These are phyloP conservation scores for Poecile montanus DNA, from an alignment of 2,797 vertebrate genomes.

Conservation along the genomic window DNA sequence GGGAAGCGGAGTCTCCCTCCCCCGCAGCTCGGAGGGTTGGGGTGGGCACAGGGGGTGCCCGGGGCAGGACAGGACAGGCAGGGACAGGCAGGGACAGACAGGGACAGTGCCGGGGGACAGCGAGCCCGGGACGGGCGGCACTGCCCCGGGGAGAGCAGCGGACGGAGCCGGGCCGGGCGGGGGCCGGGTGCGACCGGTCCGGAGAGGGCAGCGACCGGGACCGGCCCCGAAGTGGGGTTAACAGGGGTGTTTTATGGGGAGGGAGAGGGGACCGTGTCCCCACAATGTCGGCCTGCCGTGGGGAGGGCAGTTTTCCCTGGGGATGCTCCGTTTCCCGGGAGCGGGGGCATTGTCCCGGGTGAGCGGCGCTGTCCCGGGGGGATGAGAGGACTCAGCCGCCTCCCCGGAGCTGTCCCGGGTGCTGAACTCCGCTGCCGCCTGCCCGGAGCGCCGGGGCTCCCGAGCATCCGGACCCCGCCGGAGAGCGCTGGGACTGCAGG, in stretches of 20 bases:
- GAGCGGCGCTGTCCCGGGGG: no score
- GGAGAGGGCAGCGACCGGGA: background rate
- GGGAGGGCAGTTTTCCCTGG: background rate
- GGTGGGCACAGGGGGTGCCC: background rate
- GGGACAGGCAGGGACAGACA: background rate
- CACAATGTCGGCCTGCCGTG: background rate
- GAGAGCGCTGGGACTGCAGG: background rate
- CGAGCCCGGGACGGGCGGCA: background rate
- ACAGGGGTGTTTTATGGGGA: no score
- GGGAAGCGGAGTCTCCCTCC: background rate
- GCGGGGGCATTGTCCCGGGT: background rate
- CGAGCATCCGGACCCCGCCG: background rate
- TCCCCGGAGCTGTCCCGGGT: slow-evolving; percentile 30
- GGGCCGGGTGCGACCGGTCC: background rate
- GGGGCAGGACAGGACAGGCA: no score
- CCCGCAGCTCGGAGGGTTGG: background rate
- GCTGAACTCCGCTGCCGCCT: background rate
- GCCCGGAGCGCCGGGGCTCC: background rate
- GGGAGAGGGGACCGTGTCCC: background rate
- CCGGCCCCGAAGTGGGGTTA: fast-evolving
- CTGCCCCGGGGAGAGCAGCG: background rate
- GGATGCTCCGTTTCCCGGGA: background rate
- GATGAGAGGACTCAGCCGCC: fast-evolving
- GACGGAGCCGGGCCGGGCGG: background rate
- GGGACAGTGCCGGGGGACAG: background rate